Evolutionary conservation across 2,888 invertebrate species (phyloP).

Genomic region (Anaspis maculata): DNA sequence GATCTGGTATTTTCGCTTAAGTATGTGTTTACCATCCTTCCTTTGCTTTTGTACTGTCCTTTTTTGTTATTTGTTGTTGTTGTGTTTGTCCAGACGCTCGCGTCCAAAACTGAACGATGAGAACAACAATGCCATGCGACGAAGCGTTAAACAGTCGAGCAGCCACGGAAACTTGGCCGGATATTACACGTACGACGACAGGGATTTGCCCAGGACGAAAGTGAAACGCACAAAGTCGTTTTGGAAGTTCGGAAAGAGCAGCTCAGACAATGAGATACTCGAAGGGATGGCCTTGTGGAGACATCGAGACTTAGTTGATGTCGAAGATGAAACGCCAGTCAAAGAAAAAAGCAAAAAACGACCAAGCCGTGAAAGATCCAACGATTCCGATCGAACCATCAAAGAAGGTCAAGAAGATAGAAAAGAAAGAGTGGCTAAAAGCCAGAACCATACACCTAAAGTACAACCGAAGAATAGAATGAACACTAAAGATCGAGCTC

Average conservation of each 20-base stretch:
- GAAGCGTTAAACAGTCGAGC: conserved; percentile 30
- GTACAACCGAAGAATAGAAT: conserved; percentile 11
- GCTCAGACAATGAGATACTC: conserved; percentile 64
- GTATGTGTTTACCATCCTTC: neutral
- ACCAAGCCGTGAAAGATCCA: conserved; percentile 34
- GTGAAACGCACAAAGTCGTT: conserved; percentile 79
- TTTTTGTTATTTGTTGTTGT: conserved; percentile 11
- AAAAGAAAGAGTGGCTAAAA: conserved; percentile 24
- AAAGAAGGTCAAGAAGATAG: conserved; percentile 36
- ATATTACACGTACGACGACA: conserved; percentile 49
- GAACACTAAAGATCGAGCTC: conserved; percentile 1
- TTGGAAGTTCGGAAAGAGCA: conserved; percentile 71
- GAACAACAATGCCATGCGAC: conserved; percentile 31
- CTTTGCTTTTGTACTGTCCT: conserved; percentile 5
- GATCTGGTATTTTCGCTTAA: conserved; percentile 3
- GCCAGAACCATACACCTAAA: neutral
- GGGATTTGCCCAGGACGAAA: conserved; percentile 53
- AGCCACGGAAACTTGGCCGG: conserved; percentile 38
- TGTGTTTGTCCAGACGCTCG: conserved; percentile 14
- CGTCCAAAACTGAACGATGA: conserved; percentile 26
- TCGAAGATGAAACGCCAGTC: conserved; percentile 43
- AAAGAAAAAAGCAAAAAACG: conserved; percentile 40
- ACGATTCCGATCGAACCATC: conserved; percentile 40
- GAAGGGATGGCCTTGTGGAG: conserved; percentile 85
- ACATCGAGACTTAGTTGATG: conserved; percentile 73